A percentile compares a stretch with the other conserved stretches of the same genome.
These are phyloP conservation scores for Sylvia atricapilla DNA, from an alignment of 2,113 vertebrate species.

Conservation along the genomic window DNA sequence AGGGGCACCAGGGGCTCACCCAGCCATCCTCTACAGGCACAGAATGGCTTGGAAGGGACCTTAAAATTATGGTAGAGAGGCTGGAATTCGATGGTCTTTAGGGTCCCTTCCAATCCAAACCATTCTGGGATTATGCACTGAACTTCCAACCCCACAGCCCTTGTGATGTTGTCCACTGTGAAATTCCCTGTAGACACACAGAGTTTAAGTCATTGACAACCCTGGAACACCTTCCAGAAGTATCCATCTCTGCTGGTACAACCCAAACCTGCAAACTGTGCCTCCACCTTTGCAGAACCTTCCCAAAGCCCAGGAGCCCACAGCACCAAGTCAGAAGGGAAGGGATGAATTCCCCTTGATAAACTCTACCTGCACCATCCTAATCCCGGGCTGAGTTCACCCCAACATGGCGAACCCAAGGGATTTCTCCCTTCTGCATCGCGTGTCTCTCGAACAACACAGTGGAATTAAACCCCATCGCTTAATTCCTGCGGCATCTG, in stretches of 20 bases:
- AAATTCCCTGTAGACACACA: background rate
- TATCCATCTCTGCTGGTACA: background rate
- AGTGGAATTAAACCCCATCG: background rate
- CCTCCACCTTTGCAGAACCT: background rate
- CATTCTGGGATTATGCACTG: background rate
- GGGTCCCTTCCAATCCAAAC: background rate
- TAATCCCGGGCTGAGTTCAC: background rate
- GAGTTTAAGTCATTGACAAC: background rate
- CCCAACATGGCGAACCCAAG: background rate
- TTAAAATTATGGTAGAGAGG: background rate
- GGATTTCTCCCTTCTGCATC: background rate
- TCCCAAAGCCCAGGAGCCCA: background rate
- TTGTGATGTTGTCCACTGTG: fast-evolving
- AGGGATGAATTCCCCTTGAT: background rate
- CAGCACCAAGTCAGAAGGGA: fast-evolving
- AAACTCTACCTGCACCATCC: background rate
- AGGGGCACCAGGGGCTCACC: background rate
- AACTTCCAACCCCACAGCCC: background rate
- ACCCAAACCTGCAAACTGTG: background rate
- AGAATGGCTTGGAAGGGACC: background rate
- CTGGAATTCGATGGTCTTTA: background rate
- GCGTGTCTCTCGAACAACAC: background rate
- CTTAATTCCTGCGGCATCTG: background rate
- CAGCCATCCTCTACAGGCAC: background rate
- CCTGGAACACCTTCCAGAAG: background rate